phyloP scores from a whole-genome alignment of 2,888 invertebrate species.

The Eristalis intricaria region DNA sequence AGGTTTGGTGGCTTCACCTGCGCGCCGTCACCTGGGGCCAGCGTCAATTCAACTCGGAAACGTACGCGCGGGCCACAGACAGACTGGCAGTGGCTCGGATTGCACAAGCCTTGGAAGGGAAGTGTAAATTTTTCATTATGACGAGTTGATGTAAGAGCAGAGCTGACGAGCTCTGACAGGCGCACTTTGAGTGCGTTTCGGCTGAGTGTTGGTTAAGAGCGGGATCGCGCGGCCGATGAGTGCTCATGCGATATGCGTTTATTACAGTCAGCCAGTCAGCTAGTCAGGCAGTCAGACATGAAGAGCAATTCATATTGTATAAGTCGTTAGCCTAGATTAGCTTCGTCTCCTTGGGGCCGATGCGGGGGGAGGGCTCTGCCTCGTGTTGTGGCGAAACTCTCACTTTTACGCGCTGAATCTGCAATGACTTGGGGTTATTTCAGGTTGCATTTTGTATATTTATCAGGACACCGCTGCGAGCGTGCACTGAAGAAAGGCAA shows the following conservation, averaged over 20 bases:
- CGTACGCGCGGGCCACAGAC: not conserved
- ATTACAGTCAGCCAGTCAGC: not conserved
- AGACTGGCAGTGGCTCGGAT: not conserved
- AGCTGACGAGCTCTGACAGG: not conserved
- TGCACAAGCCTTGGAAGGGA: not conserved
- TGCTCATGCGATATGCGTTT: not conserved
- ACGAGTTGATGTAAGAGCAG: not conserved
- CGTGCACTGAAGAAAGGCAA: not conserved
- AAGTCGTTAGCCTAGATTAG: not conserved
- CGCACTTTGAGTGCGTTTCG: not conserved
- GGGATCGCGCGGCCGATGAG: not conserved
- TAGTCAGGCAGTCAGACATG: not conserved
- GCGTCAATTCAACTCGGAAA: constrained; percentile 7
- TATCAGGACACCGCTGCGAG: not conserved
- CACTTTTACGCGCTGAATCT: not conserved
- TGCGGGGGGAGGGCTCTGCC: not conserved
- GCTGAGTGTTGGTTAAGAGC: not conserved
- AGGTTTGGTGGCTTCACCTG: constrained; percentile 18
- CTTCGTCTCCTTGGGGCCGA: not conserved
- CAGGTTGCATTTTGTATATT: not conserved
- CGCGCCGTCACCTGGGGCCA: not conserved
- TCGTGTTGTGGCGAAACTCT: not conserved
- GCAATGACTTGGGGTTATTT: not conserved
- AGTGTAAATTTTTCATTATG: not conserved
- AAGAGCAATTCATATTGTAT: not conserved